A percentile compares a stretch with the other conserved stretches of the same genome.
Conservation (phyloP, 2,113 vertebrate genomes). For the Chascanopsetta lugubris region DNA sequence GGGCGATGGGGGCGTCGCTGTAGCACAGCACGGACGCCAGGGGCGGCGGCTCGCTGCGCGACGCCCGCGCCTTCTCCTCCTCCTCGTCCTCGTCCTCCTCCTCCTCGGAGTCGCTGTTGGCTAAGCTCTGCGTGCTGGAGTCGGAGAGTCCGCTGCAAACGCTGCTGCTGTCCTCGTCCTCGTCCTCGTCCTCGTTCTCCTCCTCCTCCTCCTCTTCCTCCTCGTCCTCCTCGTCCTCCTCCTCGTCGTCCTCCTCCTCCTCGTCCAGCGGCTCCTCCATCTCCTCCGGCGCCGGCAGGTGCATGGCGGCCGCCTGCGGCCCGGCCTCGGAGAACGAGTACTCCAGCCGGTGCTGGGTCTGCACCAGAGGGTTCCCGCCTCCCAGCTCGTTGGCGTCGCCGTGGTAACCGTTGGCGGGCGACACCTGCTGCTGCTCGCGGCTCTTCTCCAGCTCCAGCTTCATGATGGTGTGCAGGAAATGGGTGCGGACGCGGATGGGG, state of each 20-base stretch:
- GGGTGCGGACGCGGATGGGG: conserved; percentile 98
- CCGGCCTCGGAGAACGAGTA: conserved; percentile 87
- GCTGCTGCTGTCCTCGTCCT: conserved; percentile 94
- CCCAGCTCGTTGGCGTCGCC: conserved; percentile 83
- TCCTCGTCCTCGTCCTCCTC: conserved; percentile 89
- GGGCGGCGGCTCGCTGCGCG: conserved; percentile 83
- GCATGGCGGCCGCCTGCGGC: conserved; percentile 86
- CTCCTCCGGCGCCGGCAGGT: conserved; percentile 87
- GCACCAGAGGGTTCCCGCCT: conserved; percentile 82
- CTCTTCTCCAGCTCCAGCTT: conserved; percentile 98
- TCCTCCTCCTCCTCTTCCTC: conserved; percentile 85
- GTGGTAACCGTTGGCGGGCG: conserved; percentile 87
- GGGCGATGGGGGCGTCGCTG: conserved; percentile 27
- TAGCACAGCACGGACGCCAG: conserved; percentile 85
- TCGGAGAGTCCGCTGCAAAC: conserved; percentile 95
- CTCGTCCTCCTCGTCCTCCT: conserved; percentile 74
- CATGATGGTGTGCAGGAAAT: conserved; percentile 99
- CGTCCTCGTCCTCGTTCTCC: conserved; percentile 86
- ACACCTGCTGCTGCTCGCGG: conserved; percentile 89
- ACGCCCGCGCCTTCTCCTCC: conserved; percentile 76
- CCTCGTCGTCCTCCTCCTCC: conserved; percentile 85
- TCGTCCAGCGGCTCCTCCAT: conserved; percentile 90
- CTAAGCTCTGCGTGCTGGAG: conserved; percentile 96
- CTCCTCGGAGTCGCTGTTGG: conserved; percentile 94
- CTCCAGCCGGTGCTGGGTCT: conserved; percentile 86